Evolutionary conservation across 2,113 vertebrate genomes (phyloP).

Genomic region (Albula glossodonta): DNA sequence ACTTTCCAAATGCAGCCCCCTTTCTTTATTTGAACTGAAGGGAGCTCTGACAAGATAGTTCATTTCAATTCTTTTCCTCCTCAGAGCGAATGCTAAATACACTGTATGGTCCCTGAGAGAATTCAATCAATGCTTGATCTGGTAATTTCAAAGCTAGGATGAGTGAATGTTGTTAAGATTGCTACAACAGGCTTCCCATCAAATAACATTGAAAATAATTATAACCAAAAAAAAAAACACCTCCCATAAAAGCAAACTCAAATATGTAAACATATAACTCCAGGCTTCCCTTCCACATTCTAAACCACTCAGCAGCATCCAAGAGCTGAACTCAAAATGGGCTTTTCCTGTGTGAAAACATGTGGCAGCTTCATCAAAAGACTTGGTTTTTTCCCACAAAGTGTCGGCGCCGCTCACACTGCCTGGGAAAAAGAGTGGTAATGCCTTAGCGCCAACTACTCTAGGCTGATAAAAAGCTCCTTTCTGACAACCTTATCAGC

Average conservation of each 20-base stretch:
- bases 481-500: slow-evolving; percentile 63
- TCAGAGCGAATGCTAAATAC: neutral
- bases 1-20: neutral
- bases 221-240: neutral
- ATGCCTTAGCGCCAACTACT: slow-evolving; percentile 42
- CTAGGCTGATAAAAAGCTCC: slow-evolving; percentile 54
- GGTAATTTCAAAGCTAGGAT: neutral
- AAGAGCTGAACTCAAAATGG: slow-evolving; percentile 33
- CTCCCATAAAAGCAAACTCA: slow-evolving; percentile 14
- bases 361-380: slow-evolving; percentile 47
- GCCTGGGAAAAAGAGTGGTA: slow-evolving; percentile 48
- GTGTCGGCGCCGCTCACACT: slow-evolving; percentile 29
- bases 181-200: neutral
- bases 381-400: slow-evolving; percentile 52
- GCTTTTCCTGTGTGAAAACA: slow-evolving; percentile 51
- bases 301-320: slow-evolving; percentile 23
- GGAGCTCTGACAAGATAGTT: neutral
- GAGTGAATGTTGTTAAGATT: neutral
- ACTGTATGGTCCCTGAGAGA: neutral
- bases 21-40: slow-evolving; percentile 7
- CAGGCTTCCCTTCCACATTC: slow-evolving; percentile 26
- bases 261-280: slow-evolving; percentile 24
- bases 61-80: neutral
- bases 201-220: slow-evolving; percentile 2
- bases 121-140: slow-evolving; percentile 14